Percentiles rank a stretch among this genome's conserved stretches.
Evolutionary conservation across 2,113 vertebrate genomes (phyloP).

Genomic region (Nothobranchius furzeri): DNA sequence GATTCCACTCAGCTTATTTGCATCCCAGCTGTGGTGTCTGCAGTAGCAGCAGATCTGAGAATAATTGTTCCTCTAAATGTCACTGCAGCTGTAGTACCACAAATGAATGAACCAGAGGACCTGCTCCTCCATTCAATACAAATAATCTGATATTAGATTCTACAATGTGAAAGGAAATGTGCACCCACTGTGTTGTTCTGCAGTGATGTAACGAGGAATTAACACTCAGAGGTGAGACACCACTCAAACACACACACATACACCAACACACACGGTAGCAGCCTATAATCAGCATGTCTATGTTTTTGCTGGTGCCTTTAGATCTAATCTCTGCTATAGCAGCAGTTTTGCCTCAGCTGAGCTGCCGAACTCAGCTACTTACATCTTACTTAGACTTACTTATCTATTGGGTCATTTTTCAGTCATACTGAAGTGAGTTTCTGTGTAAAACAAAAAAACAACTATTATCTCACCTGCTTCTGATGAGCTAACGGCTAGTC

Average conservation of each 20-base stretch:
- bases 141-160: slow-evolving; percentile 51
- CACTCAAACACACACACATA: not conserved
- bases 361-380: no score
- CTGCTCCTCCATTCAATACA: slow-evolving; percentile 43
- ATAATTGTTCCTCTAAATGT: slow-evolving; percentile 66
- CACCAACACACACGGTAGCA: not conserved
- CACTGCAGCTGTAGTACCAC: slow-evolving; percentile 45
- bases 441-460: no score
- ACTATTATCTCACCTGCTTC: no score
- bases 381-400: no score
- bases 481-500: no score
- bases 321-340: not conserved
- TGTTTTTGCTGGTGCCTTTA: not conserved
- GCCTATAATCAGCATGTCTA: not conserved
- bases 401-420: no score
- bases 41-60: slow-evolving; percentile 45
- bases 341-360: not conserved
- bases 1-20: slow-evolving; percentile 50
- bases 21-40: slow-evolving; percentile 19
- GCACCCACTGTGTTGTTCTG: not conserved
- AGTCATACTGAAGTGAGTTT: no score
- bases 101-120: slow-evolving; percentile 50
- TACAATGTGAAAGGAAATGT: slow-evolving; percentile 18
- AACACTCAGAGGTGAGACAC: slow-evolving; percentile 14
- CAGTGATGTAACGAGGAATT: slow-evolving; percentile 29